Evolutionary conservation across 2,888 invertebrate genomes (phyloP).

Genomic region (Drosophila pseudotakahashii): DNA sequence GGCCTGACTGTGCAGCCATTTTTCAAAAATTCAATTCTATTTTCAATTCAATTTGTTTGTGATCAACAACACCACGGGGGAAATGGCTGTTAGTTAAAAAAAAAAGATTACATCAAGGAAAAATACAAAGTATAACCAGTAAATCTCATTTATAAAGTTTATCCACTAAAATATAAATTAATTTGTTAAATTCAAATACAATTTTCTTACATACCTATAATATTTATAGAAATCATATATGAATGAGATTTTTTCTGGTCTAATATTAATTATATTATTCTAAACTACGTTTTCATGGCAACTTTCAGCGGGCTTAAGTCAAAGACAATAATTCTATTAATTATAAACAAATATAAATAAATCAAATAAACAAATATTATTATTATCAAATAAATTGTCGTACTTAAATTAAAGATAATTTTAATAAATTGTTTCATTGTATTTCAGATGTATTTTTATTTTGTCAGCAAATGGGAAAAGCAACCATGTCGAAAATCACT

Average conservation of each 20-base stretch:
- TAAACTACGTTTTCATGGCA: not conserved
- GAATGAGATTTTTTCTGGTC: no score
- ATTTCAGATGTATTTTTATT: not conserved
- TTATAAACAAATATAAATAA: not conserved
- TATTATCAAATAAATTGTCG: no score
- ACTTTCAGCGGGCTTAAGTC: no score
- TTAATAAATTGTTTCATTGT: not conserved
- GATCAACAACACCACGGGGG: conserved; percentile 62
- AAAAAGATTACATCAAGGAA: conserved; percentile 20
- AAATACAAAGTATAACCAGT: not conserved
- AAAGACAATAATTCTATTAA: not conserved
- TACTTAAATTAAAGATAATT: not conserved
- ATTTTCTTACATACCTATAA: no score
- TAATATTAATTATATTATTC: not conserved
- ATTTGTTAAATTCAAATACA: no score
- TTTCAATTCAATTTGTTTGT: conserved; percentile 76
- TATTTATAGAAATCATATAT: no score
- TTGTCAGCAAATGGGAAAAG: not conserved
- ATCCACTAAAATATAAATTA: no score
- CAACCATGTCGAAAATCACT: conserved; percentile 48
- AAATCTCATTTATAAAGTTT: no score
- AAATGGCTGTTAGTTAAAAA: conserved; percentile 2
- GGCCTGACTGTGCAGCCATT: conserved; percentile 54
- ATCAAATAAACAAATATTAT: not conserved
- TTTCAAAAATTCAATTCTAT: conserved; percentile 78